Evolutionary conservation across 2,113 vertebrate species (phyloP).

Genomic region (Maylandia zebra): DNA sequence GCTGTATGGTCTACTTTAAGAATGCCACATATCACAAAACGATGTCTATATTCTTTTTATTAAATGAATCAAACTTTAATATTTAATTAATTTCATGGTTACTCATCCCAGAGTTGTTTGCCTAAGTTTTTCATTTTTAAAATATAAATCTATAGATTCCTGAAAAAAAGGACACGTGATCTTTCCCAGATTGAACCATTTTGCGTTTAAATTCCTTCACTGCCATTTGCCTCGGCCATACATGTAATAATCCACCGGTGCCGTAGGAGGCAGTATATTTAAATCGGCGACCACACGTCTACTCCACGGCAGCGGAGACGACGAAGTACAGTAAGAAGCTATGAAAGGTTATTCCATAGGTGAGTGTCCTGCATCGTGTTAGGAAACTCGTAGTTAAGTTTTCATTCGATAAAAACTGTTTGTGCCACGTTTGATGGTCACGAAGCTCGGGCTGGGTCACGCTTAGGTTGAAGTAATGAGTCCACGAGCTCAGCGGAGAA

Average conservation of each 20-base stretch:
- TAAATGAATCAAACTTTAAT: background rate
- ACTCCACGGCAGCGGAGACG: background rate
- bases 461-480: background rate
- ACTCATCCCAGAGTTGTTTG: background rate
- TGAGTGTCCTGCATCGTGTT: constrained; percentile 1
- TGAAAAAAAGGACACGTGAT: background rate
- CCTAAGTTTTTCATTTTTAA: background rate
- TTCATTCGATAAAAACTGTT: fast-evolving
- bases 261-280: constrained; percentile 18
- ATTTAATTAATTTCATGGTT: fast-evolving
- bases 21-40: background rate
- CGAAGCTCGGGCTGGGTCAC: too few relatives aligned
- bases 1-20: background rate
- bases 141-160: background rate
- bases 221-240: background rate
- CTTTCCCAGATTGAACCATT: background rate
- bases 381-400: fast-evolving
- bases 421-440: fast-evolving
- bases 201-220: background rate
- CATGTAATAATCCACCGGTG: background rate
- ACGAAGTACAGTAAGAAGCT: background rate
- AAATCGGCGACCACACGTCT: background rate
- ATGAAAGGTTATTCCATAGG: constrained; percentile 30
- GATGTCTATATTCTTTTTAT: background rate
- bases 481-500: background rate